Evolutionary conservation across 2,113 vertebrate genomes (phyloP).

Genomic region (Tachuris rubrigastra): DNA sequence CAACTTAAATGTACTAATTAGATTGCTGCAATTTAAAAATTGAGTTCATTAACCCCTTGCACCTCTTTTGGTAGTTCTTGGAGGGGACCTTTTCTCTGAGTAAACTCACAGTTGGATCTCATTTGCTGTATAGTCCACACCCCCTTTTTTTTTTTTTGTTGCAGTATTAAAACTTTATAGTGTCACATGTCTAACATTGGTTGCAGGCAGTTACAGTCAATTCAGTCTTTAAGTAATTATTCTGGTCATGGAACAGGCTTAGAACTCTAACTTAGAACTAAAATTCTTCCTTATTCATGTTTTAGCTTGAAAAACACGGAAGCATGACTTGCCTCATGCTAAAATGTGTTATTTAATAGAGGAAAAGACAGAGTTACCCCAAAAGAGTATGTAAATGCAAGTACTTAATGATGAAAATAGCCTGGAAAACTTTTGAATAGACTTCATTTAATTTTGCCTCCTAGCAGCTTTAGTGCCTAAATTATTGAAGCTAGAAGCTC

Average conservation of each 20-base stretch:
- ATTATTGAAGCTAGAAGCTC: neutral
- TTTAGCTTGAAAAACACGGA: neutral
- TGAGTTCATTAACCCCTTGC: neutral
- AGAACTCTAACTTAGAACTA: neutral
- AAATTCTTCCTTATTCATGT: neutral
- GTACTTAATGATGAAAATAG: neutral
- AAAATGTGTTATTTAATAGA: neutral
- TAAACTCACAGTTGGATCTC: neutral
- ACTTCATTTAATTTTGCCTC: neutral
- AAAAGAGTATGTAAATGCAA: neutral
- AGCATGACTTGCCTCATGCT: neutral
- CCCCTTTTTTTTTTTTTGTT: neutral
- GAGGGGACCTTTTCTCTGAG: neutral
- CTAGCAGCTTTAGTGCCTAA: neutral
- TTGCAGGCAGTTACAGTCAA: neutral
- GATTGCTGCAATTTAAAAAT: neutral
- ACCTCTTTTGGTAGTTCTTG: neutral
- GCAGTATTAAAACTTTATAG: neutral
- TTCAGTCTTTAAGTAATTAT: neutral
- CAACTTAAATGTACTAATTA: neutral
- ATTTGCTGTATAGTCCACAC: neutral
- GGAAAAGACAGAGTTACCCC: neutral
- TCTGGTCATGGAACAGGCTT: neutral
- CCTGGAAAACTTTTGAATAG: neutral
- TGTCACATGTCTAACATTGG: neutral